These are phyloP conservation scores for Tiliacea aurago DNA, from an alignment of 2,888 invertebrate species.

Conservation along the genomic window DNA sequence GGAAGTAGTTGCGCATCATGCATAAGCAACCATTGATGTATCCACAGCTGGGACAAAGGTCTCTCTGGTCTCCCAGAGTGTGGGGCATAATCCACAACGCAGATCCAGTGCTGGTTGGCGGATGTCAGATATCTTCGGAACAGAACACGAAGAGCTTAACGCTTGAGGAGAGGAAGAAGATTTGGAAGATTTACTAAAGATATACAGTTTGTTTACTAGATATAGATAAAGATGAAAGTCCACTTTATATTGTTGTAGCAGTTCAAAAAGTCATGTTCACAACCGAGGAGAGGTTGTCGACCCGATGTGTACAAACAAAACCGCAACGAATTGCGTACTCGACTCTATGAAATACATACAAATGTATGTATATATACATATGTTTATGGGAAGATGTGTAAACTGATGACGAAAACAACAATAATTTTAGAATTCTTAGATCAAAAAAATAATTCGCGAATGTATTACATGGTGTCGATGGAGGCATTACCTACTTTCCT, in stretches of 20 bases:
- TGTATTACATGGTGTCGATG: background rate
- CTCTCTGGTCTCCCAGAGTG: too few species aligned
- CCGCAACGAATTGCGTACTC: constrained; percentile 36
- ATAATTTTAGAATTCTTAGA: background rate
- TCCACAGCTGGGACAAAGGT: background rate
- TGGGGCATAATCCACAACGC: background rate
- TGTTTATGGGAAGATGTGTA: background rate
- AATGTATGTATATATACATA: background rate
- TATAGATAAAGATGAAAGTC: background rate
- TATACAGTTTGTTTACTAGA: too few species aligned
- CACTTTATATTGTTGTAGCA: background rate
- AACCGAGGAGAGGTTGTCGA: constrained; percentile 37
- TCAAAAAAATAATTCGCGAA: background rate
- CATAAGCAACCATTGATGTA: too few species aligned
- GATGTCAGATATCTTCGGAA: background rate
- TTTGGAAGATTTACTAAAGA: background rate
- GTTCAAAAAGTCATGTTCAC: constrained; percentile 9
- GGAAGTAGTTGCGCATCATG: too few species aligned
- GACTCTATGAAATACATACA: constrained; percentile 1
- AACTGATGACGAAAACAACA: constrained; percentile 15
- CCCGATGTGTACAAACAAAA: constrained; percentile 35
- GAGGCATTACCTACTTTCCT: background rate
- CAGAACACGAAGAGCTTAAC: background rate
- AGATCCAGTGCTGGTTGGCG: background rate
- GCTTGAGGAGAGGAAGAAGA: background rate